Evolutionary conservation across 1,140 invertebrate genomes (phyloP).

Genomic region (Brachionus paranguensis): DNA sequence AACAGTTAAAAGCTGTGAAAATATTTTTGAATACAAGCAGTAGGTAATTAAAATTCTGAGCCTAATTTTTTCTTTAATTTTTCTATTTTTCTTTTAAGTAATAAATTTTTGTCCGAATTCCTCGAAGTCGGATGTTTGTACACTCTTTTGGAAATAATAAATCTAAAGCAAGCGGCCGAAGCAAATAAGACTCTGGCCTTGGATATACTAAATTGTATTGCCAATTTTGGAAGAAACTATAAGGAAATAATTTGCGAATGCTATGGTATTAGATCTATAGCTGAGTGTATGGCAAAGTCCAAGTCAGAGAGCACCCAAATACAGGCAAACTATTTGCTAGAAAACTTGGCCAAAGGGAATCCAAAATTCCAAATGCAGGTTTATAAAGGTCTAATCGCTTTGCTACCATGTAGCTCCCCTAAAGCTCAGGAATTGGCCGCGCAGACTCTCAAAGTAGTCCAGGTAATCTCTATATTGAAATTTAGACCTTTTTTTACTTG

Average conservation of each 20-base stretch:
- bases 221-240: constrained; percentile 54
- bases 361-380: constrained; percentile 54
- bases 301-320: constrained; percentile 54
- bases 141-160: constrained; percentile 53
- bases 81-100: constrained; percentile 43
- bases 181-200: constrained; percentile 51
- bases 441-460: constrained; percentile 50
- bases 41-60: constrained; percentile 46
- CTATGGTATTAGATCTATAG: constrained; percentile 54
- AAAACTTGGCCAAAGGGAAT: constrained; percentile 54
- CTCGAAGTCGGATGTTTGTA: constrained; percentile 54
- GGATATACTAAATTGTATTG: constrained; percentile 49
- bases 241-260: constrained; percentile 57
- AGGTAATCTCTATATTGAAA: constrained; percentile 43
- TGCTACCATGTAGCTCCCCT: constrained; percentile 55
- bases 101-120: constrained; percentile 55
- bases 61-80: not conserved
- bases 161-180: constrained; percentile 53
- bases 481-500: not conserved
- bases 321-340: constrained; percentile 48
- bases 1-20: constrained; percentile 49
- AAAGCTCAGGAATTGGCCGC: constrained; percentile 56
- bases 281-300: constrained; percentile 55
- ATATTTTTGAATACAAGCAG: constrained; percentile 55
- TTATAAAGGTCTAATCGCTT: constrained; percentile 55